A percentile compares a stretch with the other conserved stretches of the same genome.
phyloP scores from a whole-genome alignment of 2,888 invertebrate species.

The Heliconius sara region DNA sequence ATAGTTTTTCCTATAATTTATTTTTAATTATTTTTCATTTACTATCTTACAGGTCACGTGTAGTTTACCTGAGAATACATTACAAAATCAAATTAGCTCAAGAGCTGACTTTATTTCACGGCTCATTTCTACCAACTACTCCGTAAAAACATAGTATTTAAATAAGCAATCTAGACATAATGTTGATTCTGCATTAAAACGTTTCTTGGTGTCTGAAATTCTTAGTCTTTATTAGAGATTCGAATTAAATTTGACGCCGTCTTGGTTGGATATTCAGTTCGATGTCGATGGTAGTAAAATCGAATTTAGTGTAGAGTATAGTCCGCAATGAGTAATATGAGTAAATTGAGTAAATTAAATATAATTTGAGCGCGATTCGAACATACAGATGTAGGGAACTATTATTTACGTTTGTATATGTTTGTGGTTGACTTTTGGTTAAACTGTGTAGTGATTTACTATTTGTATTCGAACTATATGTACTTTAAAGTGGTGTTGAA shows the following conservation, averaged over 20 bases:
- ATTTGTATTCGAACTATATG: too few species aligned
- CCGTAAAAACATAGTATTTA: constrained; percentile 11
- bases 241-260: not conserved
- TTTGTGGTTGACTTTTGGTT: too few species aligned
- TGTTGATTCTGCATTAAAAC: constrained; percentile 9
- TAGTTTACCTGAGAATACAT: not conserved
- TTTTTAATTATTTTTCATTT: not conserved
- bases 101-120: constrained; percentile 38
- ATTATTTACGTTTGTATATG: too few species aligned
- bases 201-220: constrained; percentile 1
- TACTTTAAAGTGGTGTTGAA: too few species aligned
- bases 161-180: constrained; percentile 17
- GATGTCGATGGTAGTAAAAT: not conserved
- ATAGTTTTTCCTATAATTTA: not conserved
- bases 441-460: too few species aligned
- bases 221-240: constrained; percentile 2
- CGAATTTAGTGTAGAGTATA: not conserved
- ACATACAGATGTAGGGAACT: not conserved
- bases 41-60: not conserved
- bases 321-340: not conserved
- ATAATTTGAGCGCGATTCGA: not conserved
- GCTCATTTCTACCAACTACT: constrained; percentile 23
- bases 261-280: not conserved
- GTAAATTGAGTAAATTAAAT: not conserved
- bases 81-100: constrained; percentile 32